Base-by-base conservation (phyloP, 2,113 vertebrate species). In the Pollimyrus isidori region DNA sequence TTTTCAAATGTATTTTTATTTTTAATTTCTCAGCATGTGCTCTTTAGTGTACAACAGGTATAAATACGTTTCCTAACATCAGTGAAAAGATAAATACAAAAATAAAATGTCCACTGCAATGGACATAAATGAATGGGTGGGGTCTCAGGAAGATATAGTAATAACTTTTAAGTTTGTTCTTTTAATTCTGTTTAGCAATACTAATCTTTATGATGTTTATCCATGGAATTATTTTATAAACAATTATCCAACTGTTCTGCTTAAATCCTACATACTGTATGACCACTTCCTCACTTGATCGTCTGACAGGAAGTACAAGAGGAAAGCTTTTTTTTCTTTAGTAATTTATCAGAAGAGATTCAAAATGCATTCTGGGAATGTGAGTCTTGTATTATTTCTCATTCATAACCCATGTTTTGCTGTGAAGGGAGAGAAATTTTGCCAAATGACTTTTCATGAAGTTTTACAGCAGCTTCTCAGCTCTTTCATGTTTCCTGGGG, bases 331-430 rank as follows among this genome's bases (percentile, higher is more conserved):
- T 42, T 62, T 35, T 48, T 0, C 7, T 4, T 15, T 19, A 13
- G n/a, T 53, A 17, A 11, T 21, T 53, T 50, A n/a, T 52, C 26
- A 45, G 73, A 13, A 42, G 52, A 10, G 7, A 62, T 15, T 35
- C 87, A 42, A 69, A 69, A 30, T 88, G 56, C 87, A 73, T 73
- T 65, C 56, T 88, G 87, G 45, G 87, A 88, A 65, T 69, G 56
- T 88, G 58, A 88, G 62, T 88, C 3, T 45, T 88, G 87, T 26
- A 30, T 30, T 53, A 13, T 30, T 0, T 53, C 53, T 35, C 50
- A 35, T 50, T 53, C 17, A 13, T 23, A n/a, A 23, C 46, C 42
- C 76, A 30, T 19, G 50, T 30, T 17, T 9, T 52, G 50, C 11
- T 19, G 13, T 30, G 10, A 39, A 26, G 85, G 49, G 85, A 86